phyloP scores from a whole-genome alignment of 2,888 invertebrate species.

The Cheilosia variabilis region DNA sequence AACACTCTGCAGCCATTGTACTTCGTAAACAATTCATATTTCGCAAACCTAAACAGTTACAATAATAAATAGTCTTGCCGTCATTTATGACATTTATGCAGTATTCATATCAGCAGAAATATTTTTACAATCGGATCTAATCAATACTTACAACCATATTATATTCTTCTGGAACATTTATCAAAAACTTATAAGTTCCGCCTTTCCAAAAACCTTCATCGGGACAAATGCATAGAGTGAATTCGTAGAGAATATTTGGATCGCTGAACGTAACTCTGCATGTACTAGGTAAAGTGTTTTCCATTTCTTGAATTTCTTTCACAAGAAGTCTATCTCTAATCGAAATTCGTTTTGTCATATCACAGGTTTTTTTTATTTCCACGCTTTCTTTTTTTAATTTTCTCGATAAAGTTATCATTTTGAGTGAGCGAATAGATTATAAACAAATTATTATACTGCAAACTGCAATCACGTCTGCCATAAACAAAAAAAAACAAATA shows the following conservation, averaged over 20 bases:
- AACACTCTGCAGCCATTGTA: too few relatives aligned
- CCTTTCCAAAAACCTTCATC: conserved; percentile 96
- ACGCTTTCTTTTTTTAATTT: conserved; percentile 69
- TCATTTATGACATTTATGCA: too few relatives aligned
- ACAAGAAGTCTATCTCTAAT: conserved; percentile 86
- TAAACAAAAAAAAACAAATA: conserved; percentile 26
- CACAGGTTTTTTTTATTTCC: conserved; percentile 61
- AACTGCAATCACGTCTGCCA: conserved; percentile 3
- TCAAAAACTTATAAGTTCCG: conserved; percentile 93
- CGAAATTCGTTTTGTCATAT: conserved; percentile 84
- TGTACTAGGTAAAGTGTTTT: conserved; percentile 91
- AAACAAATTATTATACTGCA: conserved; percentile 42
- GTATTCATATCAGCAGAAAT: too few relatives aligned
- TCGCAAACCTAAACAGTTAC: too few relatives aligned
- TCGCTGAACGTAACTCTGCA: conserved; percentile 92
- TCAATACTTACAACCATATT: conserved; percentile 93
- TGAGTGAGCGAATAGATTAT: conserved; percentile 23
- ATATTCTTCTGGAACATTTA: conserved; percentile 96
- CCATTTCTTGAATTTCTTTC: conserved; percentile 93
- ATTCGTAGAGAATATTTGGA: conserved; percentile 92
- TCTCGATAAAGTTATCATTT: conserved; percentile 69
- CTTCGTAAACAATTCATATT: too few relatives aligned
- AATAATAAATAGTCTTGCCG: too few relatives aligned
- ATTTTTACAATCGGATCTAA: background rate
- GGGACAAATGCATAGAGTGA: conserved; percentile 90